Evolutionary conservation across 2,113 vertebrate genomes (phyloP).

Genomic region (Gavia stellata): DNA sequence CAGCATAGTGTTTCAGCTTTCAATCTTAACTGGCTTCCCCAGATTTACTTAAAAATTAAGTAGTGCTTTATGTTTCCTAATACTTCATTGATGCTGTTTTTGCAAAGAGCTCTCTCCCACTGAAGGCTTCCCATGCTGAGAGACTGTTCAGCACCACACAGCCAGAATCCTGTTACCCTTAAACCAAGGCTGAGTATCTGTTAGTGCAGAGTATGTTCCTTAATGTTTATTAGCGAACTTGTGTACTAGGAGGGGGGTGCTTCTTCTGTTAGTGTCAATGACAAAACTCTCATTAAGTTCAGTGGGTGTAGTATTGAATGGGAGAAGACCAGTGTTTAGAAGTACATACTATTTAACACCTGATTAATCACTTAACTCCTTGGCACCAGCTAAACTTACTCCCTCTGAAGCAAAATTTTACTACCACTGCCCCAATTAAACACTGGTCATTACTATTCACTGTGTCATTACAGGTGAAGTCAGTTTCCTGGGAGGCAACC

Average conservation of each 20-base stretch:
- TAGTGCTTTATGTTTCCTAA: neutral
- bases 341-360: slow-evolving; percentile 10
- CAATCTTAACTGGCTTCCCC: neutral
- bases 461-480: slow-evolving; percentile 42
- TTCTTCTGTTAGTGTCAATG: neutral
- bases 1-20: neutral
- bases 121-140: neutral
- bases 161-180: neutral
- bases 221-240: neutral
- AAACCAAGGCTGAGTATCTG: neutral
- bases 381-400: slow-evolving; percentile 45
- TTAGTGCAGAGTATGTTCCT: neutral
- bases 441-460: slow-evolving; percentile 23
- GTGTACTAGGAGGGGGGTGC: neutral
- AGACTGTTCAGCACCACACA: neutral
- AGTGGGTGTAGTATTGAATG: neutral
- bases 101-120: neutral
- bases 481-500: slow-evolving; percentile 55
- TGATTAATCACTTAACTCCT: slow-evolving; percentile 48
- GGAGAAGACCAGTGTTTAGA: neutral
- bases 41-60: neutral
- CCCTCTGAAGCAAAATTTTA: slow-evolving; percentile 41
- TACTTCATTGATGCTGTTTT: neutral
- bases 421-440: slow-evolving; percentile 39
- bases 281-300: slow-evolving; percentile 27